Base-by-base conservation (phyloP, 2,113 vertebrate species). In the Bolborhynchus lineola region DNA sequence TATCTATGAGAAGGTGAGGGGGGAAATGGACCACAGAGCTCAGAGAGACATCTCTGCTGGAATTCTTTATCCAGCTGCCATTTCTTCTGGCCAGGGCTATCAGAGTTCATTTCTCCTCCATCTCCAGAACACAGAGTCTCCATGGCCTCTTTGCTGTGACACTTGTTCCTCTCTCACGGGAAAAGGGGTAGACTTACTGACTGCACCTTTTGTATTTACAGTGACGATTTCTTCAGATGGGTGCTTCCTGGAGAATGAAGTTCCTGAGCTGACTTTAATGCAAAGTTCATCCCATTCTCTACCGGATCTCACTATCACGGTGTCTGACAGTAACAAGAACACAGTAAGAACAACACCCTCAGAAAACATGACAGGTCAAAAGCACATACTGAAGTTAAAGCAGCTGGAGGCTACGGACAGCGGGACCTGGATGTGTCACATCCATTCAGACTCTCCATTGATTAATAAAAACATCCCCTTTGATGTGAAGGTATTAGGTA, bases 401-500 rank as follows among this genome's bases (percentile, higher is more conserved):
- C 10, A 82, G n/a, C 13, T 97, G 72, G 10, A 53, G 33, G 0
- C 15, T 68, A 33, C 11, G 1, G 84, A 98, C 39, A 95, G 72
- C 0, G 98, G 98, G 42, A 81, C 6, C 10, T 98, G 98, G 98
- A 19, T 8, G 5, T 98, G 98, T 67, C 93, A 11, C 0, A 1
- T 98, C 75, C 82, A 9, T 49, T 76, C 94, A 53, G 74, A 62
- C 29, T 74, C 44, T 68, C 68, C 20, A 42, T 4, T 7, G 4
- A 64, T 95, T 64, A 25, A 39, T 4, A n/a, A 89, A 6, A 31
- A 23, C 8, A 91, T 94, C 35, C 0, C 33, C 52, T 97, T 96
- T 78, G 41, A 44, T 21, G 63, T 98, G 84, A 53, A 76, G 14
- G 97, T 98, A 57, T 80, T 97, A 94, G 97, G 98, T 98, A 97